A percentile compares a stretch with the other conserved stretches of the same genome.
Conservation (phyloP, 2,888 invertebrate species). For the Lasioglossum villosulum region DNA sequence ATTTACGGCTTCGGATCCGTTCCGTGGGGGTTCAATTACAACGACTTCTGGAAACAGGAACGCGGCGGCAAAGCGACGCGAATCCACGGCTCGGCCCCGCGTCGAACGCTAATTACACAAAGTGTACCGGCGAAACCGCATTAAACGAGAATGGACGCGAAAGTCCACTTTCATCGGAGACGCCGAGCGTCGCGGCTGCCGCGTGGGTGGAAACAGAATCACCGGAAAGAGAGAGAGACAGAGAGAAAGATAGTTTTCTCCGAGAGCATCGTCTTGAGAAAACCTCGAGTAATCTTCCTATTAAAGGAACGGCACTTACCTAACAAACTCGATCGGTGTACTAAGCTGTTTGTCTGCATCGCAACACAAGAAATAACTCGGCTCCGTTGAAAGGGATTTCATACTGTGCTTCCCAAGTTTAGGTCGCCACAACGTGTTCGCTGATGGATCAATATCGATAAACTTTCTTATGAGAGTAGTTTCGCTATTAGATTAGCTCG, state of each 20-base stretch:
- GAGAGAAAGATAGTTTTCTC: not conserved
- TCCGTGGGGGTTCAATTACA: not conserved
- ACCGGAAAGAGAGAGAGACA: not conserved
- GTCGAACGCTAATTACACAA: constrained; percentile 47
- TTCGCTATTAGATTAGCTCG: not conserved
- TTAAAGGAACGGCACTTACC: constrained; percentile 25
- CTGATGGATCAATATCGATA: not conserved
- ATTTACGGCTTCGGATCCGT: constrained; percentile 19
- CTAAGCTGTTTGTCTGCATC: constrained; percentile 25
- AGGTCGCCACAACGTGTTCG: not conserved
- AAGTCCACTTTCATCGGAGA: constrained; percentile 23
- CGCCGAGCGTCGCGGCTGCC: not conserved
- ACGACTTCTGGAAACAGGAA: constrained; percentile 25
- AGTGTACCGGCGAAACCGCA: constrained; percentile 33
- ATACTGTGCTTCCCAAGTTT: not conserved
- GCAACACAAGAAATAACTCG: constrained; percentile 1
- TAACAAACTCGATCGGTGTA: constrained; percentile 36
- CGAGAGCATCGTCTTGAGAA: constrained; percentile 23
- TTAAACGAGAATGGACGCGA: constrained; percentile 23
- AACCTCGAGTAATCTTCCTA: constrained; percentile 50
- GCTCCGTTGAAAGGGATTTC: not conserved
- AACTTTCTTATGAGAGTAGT: not conserved
- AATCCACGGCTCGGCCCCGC: not conserved
- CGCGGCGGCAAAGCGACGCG: not conserved
- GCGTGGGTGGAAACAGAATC: not conserved